A percentile compares a stretch with the other conserved stretches of the same genome.
phyloP scores from a whole-genome alignment of 2,797 vertebrate genomes.

The Cetoscarus ocellatus region DNA sequence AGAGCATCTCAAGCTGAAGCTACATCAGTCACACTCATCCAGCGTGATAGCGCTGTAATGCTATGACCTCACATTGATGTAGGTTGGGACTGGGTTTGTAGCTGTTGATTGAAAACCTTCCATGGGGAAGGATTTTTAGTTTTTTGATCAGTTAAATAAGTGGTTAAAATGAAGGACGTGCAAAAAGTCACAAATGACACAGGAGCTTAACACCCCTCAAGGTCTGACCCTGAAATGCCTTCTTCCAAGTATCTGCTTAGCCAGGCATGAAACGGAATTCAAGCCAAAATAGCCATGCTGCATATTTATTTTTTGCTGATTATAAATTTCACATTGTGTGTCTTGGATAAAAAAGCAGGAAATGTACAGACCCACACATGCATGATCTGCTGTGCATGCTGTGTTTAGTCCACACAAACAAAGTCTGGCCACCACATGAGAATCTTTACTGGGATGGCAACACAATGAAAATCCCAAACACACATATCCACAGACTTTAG shows the following conservation, averaged over 20 bases:
- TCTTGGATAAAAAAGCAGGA: conserved; percentile 16
- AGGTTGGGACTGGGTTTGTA: too few species aligned
- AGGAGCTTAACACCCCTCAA: too few species aligned
- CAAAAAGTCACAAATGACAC: too few species aligned
- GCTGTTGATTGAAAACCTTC: too few species aligned
- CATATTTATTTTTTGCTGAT: conserved; percentile 18
- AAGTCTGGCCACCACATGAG: conserved; percentile 57
- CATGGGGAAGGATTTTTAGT: not conserved
- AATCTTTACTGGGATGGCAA: conserved; percentile 34
- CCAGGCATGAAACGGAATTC: not conserved
- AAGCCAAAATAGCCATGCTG: not conserved
- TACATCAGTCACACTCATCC: too few species aligned
- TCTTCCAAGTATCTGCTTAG: too few species aligned
- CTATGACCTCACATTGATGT: too few species aligned
- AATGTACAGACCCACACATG: conserved; percentile 22
- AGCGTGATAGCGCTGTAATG: too few species aligned
- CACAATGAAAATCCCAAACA: conserved; percentile 1
- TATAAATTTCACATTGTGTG: conserved; percentile 18
- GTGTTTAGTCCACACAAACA: conserved; percentile 47
- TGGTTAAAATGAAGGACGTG: too few species aligned
- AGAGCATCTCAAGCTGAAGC: too few species aligned
- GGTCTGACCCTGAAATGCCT: too few species aligned
- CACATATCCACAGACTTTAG: not conserved
- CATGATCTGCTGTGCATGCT: conserved; percentile 9
- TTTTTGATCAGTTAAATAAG: too few species aligned